Conservation (phyloP, 2,113 vertebrate species). For the Carlito syrichta region DNA sequence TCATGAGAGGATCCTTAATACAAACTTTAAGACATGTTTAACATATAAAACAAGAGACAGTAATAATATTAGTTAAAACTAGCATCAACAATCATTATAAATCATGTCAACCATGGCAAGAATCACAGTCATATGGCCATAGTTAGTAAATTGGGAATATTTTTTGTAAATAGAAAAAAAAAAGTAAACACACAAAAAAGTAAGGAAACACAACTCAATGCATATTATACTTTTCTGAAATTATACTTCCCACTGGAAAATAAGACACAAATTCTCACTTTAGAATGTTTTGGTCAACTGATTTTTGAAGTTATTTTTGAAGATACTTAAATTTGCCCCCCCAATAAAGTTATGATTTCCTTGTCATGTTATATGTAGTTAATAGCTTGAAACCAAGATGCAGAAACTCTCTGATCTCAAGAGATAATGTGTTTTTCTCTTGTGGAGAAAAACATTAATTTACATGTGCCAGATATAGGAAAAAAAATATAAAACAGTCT, state of each 20-base stretch:
- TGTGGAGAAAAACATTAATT: background rate
- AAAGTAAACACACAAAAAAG: background rate
- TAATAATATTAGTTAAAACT: conserved; percentile 8
- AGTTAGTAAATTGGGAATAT: background rate
- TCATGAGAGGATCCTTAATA: background rate
- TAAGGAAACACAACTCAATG: background rate
- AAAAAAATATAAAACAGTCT: background rate
- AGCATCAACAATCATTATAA: background rate
- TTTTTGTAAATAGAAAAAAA: background rate
- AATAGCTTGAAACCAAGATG: background rate
- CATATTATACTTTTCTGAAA: conserved; percentile 19
- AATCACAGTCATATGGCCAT: background rate
- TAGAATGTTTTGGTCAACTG: background rate
- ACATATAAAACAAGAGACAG: background rate
- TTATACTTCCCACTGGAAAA: background rate
- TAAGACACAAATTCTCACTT: background rate
- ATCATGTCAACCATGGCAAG: background rate
- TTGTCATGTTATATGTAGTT: background rate
- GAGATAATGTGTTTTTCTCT: background rate
- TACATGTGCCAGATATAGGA: background rate
- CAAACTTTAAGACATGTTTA: background rate
- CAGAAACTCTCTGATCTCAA: background rate
- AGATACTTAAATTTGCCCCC: background rate
- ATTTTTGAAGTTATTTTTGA: conserved; percentile 35
- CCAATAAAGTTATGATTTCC: background rate